phyloP scores from a whole-genome alignment of 1,140 invertebrate species.

The Drosophila malerkotliana region DNA sequence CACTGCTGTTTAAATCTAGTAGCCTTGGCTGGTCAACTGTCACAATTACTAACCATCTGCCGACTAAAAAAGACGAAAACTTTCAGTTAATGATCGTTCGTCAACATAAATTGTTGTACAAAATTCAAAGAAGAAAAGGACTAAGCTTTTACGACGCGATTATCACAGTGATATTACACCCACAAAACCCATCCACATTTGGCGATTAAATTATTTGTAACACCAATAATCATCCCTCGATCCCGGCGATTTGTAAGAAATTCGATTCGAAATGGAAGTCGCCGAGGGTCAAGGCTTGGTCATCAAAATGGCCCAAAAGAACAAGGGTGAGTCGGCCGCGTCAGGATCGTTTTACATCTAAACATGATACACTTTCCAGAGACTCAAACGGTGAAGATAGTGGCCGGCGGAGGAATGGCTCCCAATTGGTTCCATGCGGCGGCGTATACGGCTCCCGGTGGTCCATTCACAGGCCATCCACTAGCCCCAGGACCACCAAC shows the following conservation, averaged over 20 bases:
- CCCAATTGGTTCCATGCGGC: slow-evolving; percentile 41
- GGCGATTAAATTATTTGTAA: slow-evolving; percentile 67
- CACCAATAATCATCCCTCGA: neutral
- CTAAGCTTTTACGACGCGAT: slow-evolving; percentile 37
- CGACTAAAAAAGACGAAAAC: slow-evolving; percentile 5
- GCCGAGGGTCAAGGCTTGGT: slow-evolving; percentile 52
- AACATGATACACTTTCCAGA: slow-evolving; percentile 23
- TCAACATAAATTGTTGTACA: slow-evolving; percentile 75
- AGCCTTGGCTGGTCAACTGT: slow-evolving; percentile 24
- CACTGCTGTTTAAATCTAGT: slow-evolving; percentile 31
- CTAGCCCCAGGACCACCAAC: slow-evolving; percentile 5
- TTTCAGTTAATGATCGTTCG: slow-evolving; percentile 71
- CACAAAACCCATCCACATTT: slow-evolving; percentile 38
- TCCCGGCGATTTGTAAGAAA: slow-evolving; percentile 17
- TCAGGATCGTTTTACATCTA: neutral
- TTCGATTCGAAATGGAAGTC: slow-evolving; percentile 51
- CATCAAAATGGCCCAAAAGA: slow-evolving; percentile 73
- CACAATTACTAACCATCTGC: slow-evolving; percentile 26
- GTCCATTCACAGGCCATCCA: neutral
- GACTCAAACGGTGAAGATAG: slow-evolving; percentile 62
- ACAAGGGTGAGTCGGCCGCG: slow-evolving; percentile 53
- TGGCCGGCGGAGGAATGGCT: slow-evolving; percentile 18
- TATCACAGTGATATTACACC: slow-evolving; percentile 34
- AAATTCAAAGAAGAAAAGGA: slow-evolving; percentile 66
- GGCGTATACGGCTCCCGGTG: slow-evolving; percentile 6